Base-by-base conservation (phyloP, 2,888 invertebrate genomes). In the Beris morrisii region DNA sequence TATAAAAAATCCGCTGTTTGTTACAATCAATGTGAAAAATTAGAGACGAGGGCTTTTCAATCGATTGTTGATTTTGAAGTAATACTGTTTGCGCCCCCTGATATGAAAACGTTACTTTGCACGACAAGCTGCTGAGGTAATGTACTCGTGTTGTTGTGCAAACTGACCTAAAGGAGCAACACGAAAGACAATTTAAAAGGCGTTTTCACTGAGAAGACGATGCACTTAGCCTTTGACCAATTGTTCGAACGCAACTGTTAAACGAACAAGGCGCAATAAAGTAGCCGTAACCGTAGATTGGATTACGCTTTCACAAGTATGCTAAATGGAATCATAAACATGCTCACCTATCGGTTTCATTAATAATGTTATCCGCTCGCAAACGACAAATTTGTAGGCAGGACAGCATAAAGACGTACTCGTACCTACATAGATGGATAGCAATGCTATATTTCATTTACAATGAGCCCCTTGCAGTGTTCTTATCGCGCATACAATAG, bases 381-480 rank as follows among this genome's bases (percentile, higher is more conserved):
- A 52, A 48, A 50, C 50, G 68, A 68, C 68, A 68, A 68, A 68
- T 68, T 68, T 59, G 56, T 56, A 44, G 55, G 45, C 50, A 65
- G 59, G 52, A 56, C 65, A 65, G 52, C 65, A 54, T 32, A 7
- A 32, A 57, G 32, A 22, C 6, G 54, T 64, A 53, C n/a, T n/a
- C n/a, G n/a, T n/a, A n/a, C n/a, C n/a, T n/a, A n/a, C n/a, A n/a
- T n/a, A 54, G 61, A 11, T 61, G 50, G 52, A 32, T 31, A 22
- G 48, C 11, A 5, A 13, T 32, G 31, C 59, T 32, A 48, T 59
- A 59, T 59, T 46, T 59, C 59, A 57, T 44, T 28, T 15, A 28
- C 30, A 30, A 46, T 32, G 32, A 43, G 48, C 65, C 43, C 65
- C 65, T 65, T 50, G 50, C 11, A 50, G 30, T 65, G 44, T 43